phyloP scores from a whole-genome alignment of 2,113 vertebrate species.

The Ancistrus triradiatus region DNA sequence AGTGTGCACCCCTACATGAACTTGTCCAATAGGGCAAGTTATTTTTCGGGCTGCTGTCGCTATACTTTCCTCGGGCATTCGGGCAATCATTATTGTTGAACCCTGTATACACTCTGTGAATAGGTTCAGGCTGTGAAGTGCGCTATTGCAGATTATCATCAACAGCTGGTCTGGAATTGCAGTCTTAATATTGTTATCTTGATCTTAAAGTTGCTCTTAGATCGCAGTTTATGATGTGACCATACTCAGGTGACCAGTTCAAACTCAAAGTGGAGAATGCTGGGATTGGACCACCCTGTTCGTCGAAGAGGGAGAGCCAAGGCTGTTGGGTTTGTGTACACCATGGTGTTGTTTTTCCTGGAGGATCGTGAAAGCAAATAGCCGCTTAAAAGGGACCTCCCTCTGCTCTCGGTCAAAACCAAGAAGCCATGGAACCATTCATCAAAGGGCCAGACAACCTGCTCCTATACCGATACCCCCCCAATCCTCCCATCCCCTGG shows the following conservation, averaged over 20 bases:
- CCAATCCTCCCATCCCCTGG: constrained; percentile 60
- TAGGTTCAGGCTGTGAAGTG: constrained; percentile 8
- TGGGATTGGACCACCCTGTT: constrained; percentile 51
- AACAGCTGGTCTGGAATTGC: too few species aligned
- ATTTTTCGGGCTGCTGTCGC: too few species aligned
- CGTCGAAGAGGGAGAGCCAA: not conserved
- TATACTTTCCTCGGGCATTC: too few species aligned
- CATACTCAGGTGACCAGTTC: too few species aligned
- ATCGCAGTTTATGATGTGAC: too few species aligned
- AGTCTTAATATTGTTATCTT: too few species aligned
- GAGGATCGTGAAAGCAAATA: constrained; percentile 93
- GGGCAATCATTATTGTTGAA: too few species aligned
- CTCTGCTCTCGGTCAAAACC: constrained; percentile 83
- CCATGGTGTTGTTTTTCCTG: constrained; percentile 92
- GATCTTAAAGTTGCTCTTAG: too few species aligned
- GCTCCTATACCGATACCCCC: constrained; percentile 58
- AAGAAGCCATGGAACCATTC: constrained; percentile 87
- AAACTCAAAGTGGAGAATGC: too few species aligned
- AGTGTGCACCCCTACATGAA: too few species aligned
- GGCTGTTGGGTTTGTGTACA: constrained; percentile 45
- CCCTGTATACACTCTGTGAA: too few species aligned
- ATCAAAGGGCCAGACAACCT: constrained; percentile 86
- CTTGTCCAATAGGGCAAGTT: too few species aligned
- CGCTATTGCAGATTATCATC: constrained; percentile 8
- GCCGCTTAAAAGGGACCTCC: constrained; percentile 81